These are phyloP conservation scores for Psettodes erumei DNA, from an alignment of 2,113 vertebrate genomes.

Conservation along the genomic window DNA sequence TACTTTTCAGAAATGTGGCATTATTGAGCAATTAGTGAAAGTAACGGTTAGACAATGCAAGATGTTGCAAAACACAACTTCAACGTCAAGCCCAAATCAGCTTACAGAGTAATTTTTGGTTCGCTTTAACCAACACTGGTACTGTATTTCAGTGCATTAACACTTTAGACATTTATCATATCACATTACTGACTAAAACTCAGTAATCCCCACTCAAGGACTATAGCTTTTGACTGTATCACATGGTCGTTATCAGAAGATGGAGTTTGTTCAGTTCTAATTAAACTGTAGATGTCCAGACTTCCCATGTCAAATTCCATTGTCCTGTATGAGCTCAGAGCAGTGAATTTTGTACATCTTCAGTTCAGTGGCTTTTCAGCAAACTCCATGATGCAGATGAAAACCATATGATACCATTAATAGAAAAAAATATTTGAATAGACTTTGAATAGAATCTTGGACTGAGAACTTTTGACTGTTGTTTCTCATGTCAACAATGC, in stretches of 20 bases:
- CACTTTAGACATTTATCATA: background rate
- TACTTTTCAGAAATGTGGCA: background rate
- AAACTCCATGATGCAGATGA: background rate
- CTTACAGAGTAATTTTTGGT: background rate
- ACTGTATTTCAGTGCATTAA: background rate
- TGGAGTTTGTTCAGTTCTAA: background rate
- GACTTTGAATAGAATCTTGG: no score
- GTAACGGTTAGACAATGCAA: background rate
- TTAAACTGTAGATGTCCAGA: background rate
- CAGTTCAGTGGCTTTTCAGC: no score
- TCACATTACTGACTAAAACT: no score
- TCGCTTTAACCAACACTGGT: background rate
- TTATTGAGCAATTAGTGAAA: conserved; percentile 32
- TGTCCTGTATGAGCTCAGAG: background rate
- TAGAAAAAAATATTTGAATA: no score
- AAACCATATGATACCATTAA: background rate
- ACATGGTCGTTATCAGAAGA: background rate
- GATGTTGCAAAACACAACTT: conserved; percentile 39
- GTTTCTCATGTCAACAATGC: background rate
- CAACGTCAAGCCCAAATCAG: background rate
- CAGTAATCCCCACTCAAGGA: no score
- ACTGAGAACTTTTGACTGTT: background rate
- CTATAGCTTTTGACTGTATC: background rate
- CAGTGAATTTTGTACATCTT: background rate
- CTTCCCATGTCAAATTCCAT: background rate